phyloP scores from a whole-genome alignment of 2,113 vertebrate species.

The Etheostoma spectabile region DNA sequence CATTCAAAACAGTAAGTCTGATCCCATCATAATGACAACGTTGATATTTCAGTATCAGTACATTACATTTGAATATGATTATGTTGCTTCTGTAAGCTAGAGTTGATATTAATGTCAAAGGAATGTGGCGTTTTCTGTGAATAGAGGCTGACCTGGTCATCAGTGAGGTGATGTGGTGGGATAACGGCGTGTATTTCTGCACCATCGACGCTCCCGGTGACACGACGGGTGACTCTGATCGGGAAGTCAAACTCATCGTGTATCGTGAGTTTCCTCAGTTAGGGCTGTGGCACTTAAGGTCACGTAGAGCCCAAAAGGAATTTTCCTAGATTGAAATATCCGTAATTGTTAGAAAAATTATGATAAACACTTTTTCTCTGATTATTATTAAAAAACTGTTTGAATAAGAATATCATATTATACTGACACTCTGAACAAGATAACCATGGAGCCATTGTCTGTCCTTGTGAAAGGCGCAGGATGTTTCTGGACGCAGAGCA shows the following conservation, averaged over 20 bases:
- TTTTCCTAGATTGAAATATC: not conserved
- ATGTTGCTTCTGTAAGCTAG: no score
- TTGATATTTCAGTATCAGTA: not conserved
- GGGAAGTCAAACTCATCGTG: conserved; percentile 93
- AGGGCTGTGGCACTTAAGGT: accelerated
- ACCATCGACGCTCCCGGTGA: conserved; percentile 91
- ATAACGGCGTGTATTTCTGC: conserved; percentile 95
- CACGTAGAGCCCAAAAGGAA: not conserved
- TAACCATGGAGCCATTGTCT: no score
- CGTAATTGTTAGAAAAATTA: no score
- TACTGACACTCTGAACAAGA: no score
- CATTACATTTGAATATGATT: no score
- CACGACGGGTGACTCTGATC: conserved; percentile 90
- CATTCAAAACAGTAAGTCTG: conserved; percentile 92
- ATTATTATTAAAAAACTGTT: no score
- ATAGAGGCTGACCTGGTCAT: conserved; percentile 94
- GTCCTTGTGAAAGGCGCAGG: no score
- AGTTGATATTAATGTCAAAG: not conserved
- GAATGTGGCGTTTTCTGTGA: not conserved
- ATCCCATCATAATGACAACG: not conserved
- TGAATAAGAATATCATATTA: no score
- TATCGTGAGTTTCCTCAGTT: conserved; percentile 86
- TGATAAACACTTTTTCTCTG: no score
- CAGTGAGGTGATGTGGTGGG: conserved; percentile 99
- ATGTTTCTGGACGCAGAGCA: no score